Base-by-base conservation (phyloP, 2,888 invertebrate genomes). In the Dynastes maya region DNA sequence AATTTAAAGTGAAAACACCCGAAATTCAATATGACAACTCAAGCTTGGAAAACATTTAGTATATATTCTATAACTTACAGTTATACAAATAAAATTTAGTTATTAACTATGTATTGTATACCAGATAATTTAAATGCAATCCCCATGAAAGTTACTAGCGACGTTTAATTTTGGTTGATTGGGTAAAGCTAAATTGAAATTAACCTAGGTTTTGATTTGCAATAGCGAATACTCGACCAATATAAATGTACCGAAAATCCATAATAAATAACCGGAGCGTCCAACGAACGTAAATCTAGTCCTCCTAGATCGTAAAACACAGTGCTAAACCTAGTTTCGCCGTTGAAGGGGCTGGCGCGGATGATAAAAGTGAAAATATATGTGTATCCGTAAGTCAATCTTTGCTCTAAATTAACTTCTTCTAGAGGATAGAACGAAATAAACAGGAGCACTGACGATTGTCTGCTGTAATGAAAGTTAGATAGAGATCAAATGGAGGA, bases 341-440 rank as follows among this genome's bases (percentile, higher is more conserved):
- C 22, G 61, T 61, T 61, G 72, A 32, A 72, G 58, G 16, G 58
- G 58, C 58, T 16, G 37, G 58, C 13, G 13, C 6, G 61, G 72
- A 72, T 72, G 72, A 72, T 72, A 72, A 72, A 72, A 72, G 72
- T 72, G 72, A 72, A 72, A 72, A 72, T 72, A 72, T 72, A 72
- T 72, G 72, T 72, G 55, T 58, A 58, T 16, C 58, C 72, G 72
- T 72, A 61, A 72, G 72, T 72, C 72, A 72, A 61, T 72, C 58
- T 58, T 72, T 72, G 72, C 40, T 61, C 72, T 72, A 72, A 72
- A 72, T 72, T 72, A 72, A 72, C 72, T 72, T 72, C 58, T 72
- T 58, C 72, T 61, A 11, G 40, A 58, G 40, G 37, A 61, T 40
- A 58, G 40, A 40, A 58, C 45, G 72, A 72, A 72, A 72, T 72